Evolutionary conservation across 2,113 vertebrate genomes (phyloP), one percentile per base, ranked within the genome.

Genomic region (Theristicus caerulescens): DNA sequence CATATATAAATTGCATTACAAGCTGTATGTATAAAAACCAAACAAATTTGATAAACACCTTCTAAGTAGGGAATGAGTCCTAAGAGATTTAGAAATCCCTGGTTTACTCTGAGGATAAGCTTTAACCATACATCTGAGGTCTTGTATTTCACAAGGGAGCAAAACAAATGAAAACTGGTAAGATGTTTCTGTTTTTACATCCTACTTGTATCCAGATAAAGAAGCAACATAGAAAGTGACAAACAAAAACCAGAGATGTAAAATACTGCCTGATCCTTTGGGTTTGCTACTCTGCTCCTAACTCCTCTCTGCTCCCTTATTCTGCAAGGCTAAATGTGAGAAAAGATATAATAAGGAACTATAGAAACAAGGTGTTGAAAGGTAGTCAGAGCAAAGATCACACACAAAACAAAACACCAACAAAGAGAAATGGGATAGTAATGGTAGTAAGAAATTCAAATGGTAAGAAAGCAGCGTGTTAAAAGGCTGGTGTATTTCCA

Each of bases 61-160:
- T 57, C 40, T 82, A 95, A 94, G 82, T 58, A 96, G 85, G 84
- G 46, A 90, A 95, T 27, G 87, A 94, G 40, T 82, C 61, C 74
- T 90, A 96, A 96, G 94, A 97, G 90, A 74, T 96, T 97, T 94
- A 95, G 58, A 96, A 96, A 96, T 88, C 90, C 62, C 49, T 46
- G 55, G 71, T 91, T 91, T 95, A 82, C 64, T 66, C 67, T 29
- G 32, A 94, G 84, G 77, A 94, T 91, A 92, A 95, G 90, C 88
- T 91, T 87, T 57, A 96, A 84, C 70, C 91, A 86, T 66, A 74
- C 34, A 92, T 69, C 31, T 49, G 44, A 96, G 86, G 77, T 83
- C 83, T 76, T 72, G 27, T 31, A 82, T 82, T 94, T 89, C 83
- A 92, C 69, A 76, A 79, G 65, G 62, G 36, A 82, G n/a, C 10